Conservation (phyloP, 1,140 invertebrate species). For the Stratiolaelaps scimitus region DNA sequence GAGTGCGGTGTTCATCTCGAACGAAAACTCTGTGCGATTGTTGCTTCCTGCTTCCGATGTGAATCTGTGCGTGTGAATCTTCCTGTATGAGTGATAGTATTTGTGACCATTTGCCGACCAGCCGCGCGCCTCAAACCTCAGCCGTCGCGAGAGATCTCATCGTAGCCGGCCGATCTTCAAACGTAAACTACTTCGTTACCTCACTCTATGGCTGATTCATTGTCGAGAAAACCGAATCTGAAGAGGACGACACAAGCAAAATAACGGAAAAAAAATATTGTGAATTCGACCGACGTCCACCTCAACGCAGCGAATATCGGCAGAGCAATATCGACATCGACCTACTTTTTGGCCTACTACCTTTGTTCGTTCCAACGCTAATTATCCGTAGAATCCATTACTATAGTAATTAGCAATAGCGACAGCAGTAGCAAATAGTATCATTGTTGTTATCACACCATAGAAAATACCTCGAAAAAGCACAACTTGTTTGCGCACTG, state of each 20-base stretch:
- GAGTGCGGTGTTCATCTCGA: too few species aligned
- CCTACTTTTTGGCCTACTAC: neutral
- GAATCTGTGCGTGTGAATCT: too few species aligned
- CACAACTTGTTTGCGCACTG: too few species aligned
- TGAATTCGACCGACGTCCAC: neutral
- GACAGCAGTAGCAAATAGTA: neutral
- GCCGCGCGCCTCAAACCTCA: too few species aligned
- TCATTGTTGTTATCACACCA: too few species aligned
- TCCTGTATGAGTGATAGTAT: too few species aligned
- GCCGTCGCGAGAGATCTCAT: too few species aligned
- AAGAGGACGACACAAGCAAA: neutral
- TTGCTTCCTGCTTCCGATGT: neutral
- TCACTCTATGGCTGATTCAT: too few species aligned
- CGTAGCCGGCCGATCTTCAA: neutral
- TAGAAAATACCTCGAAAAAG: too few species aligned
- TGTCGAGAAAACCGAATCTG: too few species aligned
- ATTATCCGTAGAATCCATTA: neutral
- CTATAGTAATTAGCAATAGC: slow-evolving; percentile 2
- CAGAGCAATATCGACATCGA: neutral
- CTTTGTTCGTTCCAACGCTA: neutral
- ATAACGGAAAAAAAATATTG: neutral
- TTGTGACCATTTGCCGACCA: too few species aligned
- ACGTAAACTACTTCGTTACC: neutral
- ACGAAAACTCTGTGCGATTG: neutral
- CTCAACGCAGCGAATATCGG: neutral